These are phyloP conservation scores for Spheniscus humboldti DNA, from an alignment of 2,797 vertebrate species.

Conservation along the genomic window DNA sequence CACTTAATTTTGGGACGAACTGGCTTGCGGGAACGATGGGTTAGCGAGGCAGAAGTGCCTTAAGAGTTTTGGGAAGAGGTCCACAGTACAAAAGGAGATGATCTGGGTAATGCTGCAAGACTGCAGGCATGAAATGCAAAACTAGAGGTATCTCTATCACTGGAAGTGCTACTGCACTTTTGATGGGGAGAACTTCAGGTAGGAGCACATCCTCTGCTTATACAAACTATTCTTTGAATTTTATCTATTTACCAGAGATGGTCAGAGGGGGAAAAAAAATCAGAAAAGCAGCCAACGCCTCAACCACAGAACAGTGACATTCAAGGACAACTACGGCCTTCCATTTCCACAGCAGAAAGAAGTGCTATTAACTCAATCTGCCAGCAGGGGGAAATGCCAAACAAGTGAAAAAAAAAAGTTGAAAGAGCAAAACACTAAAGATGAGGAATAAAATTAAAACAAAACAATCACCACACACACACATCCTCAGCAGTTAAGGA, in stretches of 20 bases:
- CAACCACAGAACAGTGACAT: neutral
- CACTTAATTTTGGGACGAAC: neutral
- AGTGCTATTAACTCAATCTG: neutral
- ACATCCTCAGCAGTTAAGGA: neutral
- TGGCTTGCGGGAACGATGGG: neutral
- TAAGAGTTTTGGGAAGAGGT: neutral
- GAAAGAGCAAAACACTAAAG: neutral
- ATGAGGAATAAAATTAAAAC: neutral
- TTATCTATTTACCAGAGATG: neutral
- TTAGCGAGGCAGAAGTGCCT: neutral
- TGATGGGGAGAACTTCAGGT: neutral
- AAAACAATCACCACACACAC: neutral
- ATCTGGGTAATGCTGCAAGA: neutral
- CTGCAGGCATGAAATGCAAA: neutral
- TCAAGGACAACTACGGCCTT: neutral
- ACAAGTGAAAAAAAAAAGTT: neutral
- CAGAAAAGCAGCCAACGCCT: neutral
- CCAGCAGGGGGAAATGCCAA: conserved; percentile 63
- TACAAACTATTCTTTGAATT: neutral
- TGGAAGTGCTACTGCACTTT: neutral
- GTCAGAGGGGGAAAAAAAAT: neutral
- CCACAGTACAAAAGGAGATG: neutral
- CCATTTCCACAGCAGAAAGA: neutral
- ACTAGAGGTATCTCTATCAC: neutral
- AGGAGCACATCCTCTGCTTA: neutral